These are phyloP conservation scores for Vireo altiloquus DNA, from an alignment of 2,113 vertebrate species.

Conservation along the genomic window DNA sequence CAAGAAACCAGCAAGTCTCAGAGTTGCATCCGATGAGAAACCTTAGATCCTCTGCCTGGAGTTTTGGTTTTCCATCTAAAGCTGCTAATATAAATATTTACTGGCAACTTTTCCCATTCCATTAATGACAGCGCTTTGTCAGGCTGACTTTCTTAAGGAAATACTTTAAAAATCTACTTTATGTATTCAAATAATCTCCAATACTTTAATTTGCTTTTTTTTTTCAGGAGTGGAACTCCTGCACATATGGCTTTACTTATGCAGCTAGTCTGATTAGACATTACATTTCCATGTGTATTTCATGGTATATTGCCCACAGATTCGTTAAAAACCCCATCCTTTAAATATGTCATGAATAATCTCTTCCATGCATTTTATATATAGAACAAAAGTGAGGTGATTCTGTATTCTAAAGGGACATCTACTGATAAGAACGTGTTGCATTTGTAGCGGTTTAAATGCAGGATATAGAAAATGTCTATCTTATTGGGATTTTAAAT, in stretches of 20 bases:
- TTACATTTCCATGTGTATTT: slow-evolving; percentile 59
- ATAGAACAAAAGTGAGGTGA: background rate
- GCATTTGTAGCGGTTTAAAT: background rate
- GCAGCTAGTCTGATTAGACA: slow-evolving; percentile 48
- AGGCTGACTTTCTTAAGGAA: slow-evolving; percentile 21
- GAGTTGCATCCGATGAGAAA: background rate
- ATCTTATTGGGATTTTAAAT: background rate
- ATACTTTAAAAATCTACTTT: slow-evolving; percentile 34
- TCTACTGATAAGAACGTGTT: background rate
- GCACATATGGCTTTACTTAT: slow-evolving; percentile 48
- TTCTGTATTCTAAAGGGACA: slow-evolving; percentile 18
- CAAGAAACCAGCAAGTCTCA: background rate
- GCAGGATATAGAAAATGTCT: background rate
- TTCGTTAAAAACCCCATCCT: background rate
- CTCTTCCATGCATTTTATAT: background rate
- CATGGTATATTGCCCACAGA: slow-evolving; percentile 42
- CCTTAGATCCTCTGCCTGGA: background rate
- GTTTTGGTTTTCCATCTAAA: slow-evolving; percentile 33
- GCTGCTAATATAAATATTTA: slow-evolving; percentile 43
- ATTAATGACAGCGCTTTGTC: background rate
- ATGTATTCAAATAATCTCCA: slow-evolving; percentile 24
- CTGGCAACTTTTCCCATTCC: slow-evolving; percentile 16
- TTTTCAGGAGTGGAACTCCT: background rate
- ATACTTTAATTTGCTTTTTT: slow-evolving; percentile 22
- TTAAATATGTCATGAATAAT: slow-evolving; percentile 7